These are phyloP conservation scores for Callorhinus ursinus DNA, from an alignment of 2,113 vertebrate genomes.

Conservation along the genomic window DNA sequence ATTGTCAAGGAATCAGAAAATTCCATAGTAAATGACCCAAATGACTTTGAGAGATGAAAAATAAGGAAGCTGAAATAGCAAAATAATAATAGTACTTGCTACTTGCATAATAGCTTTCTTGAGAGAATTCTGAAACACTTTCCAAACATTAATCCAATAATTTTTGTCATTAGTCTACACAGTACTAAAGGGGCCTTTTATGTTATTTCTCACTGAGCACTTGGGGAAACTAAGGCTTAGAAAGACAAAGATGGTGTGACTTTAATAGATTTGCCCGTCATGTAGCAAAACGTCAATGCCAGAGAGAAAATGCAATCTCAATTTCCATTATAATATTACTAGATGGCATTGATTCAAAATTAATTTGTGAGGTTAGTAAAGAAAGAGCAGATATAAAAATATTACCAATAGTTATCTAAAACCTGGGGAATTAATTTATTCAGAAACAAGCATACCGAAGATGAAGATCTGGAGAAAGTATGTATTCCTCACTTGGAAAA, in stretches of 20 bases:
- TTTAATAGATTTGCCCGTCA: conserved; percentile 32
- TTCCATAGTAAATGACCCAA: conserved; percentile 79
- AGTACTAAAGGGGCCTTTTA: conserved; percentile 45
- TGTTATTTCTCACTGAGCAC: conserved; percentile 39
- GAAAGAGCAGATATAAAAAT: not conserved
- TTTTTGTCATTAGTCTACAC: conserved; percentile 75
- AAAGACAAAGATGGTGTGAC: conserved; percentile 54
- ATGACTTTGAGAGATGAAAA: conserved; percentile 81
- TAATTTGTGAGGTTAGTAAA: conserved; percentile 12
- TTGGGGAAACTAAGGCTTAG: conserved; percentile 64
- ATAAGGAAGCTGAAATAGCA: conserved; percentile 68
- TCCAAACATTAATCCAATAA: conserved; percentile 76
- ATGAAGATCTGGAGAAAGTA: not conserved
- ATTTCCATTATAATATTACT: not conserved
- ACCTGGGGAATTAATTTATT: not conserved
- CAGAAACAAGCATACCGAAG: not conserved
- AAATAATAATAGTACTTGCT: conserved; percentile 75
- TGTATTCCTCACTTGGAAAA: not conserved
- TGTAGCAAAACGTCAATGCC: not conserved
- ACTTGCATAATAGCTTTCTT: conserved; percentile 74
- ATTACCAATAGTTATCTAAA: not conserved
- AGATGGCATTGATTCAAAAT: not conserved
- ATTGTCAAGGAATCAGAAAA: conserved; percentile 79
- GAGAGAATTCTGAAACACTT: conserved; percentile 77
- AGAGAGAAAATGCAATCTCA: not conserved